Conservation (phyloP, 2,888 invertebrate species). For the Phaonia tiefii region DNA sequence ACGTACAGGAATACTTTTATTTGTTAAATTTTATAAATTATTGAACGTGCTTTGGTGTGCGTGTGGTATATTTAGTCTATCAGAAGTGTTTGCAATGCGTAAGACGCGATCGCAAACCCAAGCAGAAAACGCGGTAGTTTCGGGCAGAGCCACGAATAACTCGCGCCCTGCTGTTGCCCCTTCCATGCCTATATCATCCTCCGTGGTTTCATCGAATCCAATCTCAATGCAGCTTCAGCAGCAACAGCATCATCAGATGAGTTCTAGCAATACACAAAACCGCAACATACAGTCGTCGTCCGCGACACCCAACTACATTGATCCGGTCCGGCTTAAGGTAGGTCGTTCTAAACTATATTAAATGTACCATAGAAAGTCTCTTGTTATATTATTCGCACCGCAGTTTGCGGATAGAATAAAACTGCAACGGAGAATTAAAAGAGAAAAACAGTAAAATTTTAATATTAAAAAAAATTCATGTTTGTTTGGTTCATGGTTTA, state of each 20-base stretch:
- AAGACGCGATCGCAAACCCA: slow-evolving; percentile 80
- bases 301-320: slow-evolving; percentile 44
- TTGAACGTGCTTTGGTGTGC: slow-evolving; percentile 32
- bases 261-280: slow-evolving; percentile 55
- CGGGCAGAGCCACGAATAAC: slow-evolving; percentile 55
- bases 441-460: too few relatives aligned
- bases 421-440: too few relatives aligned
- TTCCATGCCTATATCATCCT: slow-evolving; percentile 46
- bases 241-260: slow-evolving; percentile 50
- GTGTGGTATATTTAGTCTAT: slow-evolving; percentile 2
- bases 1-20: neutral
- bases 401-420: too few relatives aligned
- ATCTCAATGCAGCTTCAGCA: slow-evolving; percentile 33
- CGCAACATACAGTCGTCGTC: slow-evolving; percentile 55
- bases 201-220: neutral
- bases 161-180: slow-evolving; percentile 56
- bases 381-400: too few relatives aligned
- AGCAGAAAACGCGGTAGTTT: slow-evolving; percentile 77
- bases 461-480: neutral
- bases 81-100: slow-evolving; percentile 74
- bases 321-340: slow-evolving; percentile 69
- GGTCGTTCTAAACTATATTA: too few relatives aligned
- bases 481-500: neutral
- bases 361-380: too few relatives aligned
- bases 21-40: slow-evolving; percentile 12